phyloP scores from a whole-genome alignment of 2,113 vertebrate species.

The Isurus oxyrinchus region DNA sequence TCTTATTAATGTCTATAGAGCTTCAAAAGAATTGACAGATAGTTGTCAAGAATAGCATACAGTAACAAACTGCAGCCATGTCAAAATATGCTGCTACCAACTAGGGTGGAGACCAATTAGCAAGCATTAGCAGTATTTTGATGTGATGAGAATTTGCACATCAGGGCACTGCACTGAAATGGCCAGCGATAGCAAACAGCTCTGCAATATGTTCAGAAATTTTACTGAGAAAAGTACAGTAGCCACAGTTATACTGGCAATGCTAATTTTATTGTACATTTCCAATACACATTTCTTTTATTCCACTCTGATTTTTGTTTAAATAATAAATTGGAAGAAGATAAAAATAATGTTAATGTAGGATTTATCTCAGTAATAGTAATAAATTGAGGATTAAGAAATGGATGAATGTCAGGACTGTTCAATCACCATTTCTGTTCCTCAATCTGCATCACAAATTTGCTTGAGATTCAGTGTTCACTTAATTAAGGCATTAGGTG shows the following conservation, averaged over 20 bases:
- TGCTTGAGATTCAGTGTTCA: background rate
- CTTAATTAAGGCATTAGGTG: background rate
- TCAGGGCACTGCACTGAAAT: background rate
- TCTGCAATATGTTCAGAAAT: conserved; percentile 4
- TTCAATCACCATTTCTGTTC: background rate
- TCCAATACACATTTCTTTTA: background rate
- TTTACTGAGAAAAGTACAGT: background rate
- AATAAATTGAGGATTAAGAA: background rate
- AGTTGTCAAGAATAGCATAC: background rate
- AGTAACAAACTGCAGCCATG: background rate
- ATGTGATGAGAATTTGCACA: background rate
- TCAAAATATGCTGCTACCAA: background rate
- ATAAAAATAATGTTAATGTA: background rate
- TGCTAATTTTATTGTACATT: background rate
- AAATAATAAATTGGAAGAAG: background rate
- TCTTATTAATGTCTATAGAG: background rate
- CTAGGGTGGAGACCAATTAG: background rate
- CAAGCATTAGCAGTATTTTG: background rate
- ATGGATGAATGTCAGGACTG: background rate
- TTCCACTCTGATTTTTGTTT: background rate
- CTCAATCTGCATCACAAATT: background rate
- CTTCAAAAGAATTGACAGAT: background rate
- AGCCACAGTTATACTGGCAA: background rate
- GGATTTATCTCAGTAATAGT: background rate
- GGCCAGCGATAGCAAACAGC: background rate